phyloP scores from a whole-genome alignment of 53 echinoderm and acorn worm genomes.

The Glandiceps talaboti region DNA sequence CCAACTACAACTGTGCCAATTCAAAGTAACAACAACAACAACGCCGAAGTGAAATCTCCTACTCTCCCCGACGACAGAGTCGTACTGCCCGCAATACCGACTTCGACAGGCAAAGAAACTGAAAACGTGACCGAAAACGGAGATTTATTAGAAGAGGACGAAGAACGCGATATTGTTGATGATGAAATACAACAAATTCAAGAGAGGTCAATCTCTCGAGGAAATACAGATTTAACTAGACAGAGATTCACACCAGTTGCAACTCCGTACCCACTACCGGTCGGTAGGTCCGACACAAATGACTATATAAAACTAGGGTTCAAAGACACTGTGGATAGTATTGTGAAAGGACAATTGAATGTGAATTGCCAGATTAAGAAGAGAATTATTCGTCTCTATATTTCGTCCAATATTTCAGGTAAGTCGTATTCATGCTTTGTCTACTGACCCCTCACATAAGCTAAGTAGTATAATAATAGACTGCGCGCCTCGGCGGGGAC shows the following conservation, averaged over 20 bases:
- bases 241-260: constrained; percentile 19
- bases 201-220: neutral
- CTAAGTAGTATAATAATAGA: no score
- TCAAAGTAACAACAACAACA: no score
- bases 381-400: constrained; percentile 50
- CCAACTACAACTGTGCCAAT: neutral
- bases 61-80: constrained; percentile 4
- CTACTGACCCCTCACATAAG: no score
- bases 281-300: neutral
- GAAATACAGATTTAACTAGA: neutral
- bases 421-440: no score
- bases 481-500: no score
- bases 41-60: neutral
- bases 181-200: neutral
- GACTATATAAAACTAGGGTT: neutral
- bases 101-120: neutral
- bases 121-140: neutral
- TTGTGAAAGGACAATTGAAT: constrained; percentile 46
- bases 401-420: constrained; percentile 73
- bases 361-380: constrained; percentile 27
- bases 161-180: neutral
- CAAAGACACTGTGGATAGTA: constrained; percentile 12
- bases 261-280: constrained; percentile 13
- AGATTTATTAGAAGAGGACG: neutral
- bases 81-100: constrained; percentile 12